Base-by-base conservation (phyloP, 2,113 vertebrate species). In the Alethe castanea region DNA sequence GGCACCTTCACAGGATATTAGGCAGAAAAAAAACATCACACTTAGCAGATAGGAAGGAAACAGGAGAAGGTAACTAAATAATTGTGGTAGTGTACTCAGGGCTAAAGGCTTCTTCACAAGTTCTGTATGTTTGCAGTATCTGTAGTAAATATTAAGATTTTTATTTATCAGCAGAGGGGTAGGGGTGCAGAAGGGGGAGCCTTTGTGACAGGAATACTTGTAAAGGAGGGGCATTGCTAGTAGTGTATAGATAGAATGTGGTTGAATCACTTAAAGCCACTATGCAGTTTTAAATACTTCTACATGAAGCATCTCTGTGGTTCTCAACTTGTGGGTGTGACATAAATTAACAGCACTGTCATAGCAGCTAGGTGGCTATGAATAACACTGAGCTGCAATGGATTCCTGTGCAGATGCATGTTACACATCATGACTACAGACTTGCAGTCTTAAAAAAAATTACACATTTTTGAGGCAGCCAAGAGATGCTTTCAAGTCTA, bases 1-100 rank as follows among this genome's bases (percentile, higher is more conserved):
- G 97, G 96, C 97, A 98, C 91, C 95, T 97, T 95, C 92, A 83
- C 95, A 97, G 97, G 93, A 95, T 95, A 97, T 97, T 97, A 97
- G 90, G 90, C 90, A 90, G 96, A 50, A 79, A 73, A 78, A 95
- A 94, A 73, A 52, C 76, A 95, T 91, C 92, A 94, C 94, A 79
- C 81, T 96, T 96, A 93, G 80, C 81, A 96, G 94, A 95, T 86
- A 95, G 95, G 96, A 97, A 97, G 81, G 85, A 96, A 95, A 83
- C 77, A 94, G 81, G 48, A 93, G 85, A 96, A 95, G 77, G 90
- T 92, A 97, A 95, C 96, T 83, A 94, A 95, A 95, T 94, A 94
- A 97, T 81, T 85, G 72, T 54, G n/a, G 66, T 64, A 70, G 81
- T 82, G 38, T 79, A 81, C 71, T 59, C 28, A 9, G 80, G 19